Conservation (phyloP, 2,888 invertebrate genomes). For the Lithosia quadra region DNA sequence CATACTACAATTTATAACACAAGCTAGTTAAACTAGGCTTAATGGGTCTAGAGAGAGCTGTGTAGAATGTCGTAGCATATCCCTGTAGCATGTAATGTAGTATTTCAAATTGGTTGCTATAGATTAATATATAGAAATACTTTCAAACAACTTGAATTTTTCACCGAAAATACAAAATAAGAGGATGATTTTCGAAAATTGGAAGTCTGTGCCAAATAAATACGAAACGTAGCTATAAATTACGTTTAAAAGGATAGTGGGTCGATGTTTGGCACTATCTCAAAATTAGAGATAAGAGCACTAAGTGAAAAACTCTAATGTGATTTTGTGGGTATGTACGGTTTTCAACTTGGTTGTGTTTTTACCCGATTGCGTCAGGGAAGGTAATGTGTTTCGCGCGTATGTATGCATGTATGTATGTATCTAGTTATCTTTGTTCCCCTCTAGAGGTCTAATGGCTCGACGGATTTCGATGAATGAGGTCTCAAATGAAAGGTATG, state of each 20-base stretch:
- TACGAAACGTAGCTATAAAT: not conserved
- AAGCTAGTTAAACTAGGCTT: too few species aligned
- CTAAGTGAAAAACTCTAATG: not conserved
- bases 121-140: not conserved
- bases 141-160: not conserved
- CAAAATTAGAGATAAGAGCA: not conserved
- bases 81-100: too few species aligned
- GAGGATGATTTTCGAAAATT: not conserved
- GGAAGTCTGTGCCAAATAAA: not conserved
- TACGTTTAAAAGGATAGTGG: not conserved
- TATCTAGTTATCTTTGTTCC: too few species aligned
- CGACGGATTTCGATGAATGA: too few species aligned
- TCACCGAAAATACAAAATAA: not conserved
- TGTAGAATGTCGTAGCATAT: too few species aligned
- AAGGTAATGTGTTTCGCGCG: too few species aligned
- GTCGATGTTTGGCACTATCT: slow-evolving; percentile 1
- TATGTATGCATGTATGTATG: too few species aligned
- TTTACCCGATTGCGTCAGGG: too few species aligned
- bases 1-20: too few species aligned
- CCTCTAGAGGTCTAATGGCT: too few species aligned
- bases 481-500: too few species aligned
- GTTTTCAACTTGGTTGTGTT: not conserved
- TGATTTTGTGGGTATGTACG: not conserved
- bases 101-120: not conserved
- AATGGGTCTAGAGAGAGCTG: too few species aligned